phyloP scores from a whole-genome alignment of 2,113 vertebrate species.

The Cynopterus brachyotis region DNA sequence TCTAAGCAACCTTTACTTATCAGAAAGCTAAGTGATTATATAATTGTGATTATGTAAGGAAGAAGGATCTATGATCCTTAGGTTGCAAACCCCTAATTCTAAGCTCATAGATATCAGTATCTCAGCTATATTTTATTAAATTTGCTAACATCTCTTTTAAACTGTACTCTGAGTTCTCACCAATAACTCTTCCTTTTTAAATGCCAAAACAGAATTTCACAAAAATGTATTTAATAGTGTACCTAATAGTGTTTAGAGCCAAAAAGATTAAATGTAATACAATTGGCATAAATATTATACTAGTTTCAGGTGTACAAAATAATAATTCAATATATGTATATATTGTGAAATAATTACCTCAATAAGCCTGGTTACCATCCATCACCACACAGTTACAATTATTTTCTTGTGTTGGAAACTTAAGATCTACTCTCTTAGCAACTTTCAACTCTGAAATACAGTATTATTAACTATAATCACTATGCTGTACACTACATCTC shows the following conservation, averaged over 20 bases:
- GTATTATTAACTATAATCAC: neutral
- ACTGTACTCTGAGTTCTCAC: neutral
- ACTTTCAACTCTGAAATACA: neutral
- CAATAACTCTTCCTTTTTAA: neutral
- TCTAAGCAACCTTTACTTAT: neutral
- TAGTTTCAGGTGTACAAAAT: neutral
- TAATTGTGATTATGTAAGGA: neutral
- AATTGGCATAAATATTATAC: neutral
- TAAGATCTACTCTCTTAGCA: neutral
- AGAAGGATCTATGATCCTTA: neutral
- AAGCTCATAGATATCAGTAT: neutral
- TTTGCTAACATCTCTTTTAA: neutral
- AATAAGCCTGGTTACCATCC: neutral
- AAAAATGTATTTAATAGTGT: neutral
- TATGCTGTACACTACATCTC: neutral
- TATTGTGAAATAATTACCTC: neutral
- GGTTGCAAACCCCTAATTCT: neutral
- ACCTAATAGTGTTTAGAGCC: neutral
- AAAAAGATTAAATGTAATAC: neutral
- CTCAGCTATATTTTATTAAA: neutral
- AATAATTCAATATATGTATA: neutral
- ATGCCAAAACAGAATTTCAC: conserved; percentile 3
- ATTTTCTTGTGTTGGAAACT: neutral
- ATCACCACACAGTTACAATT: neutral
- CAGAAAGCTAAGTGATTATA: neutral